Conservation (phyloP, 2,113 vertebrate genomes). For the Fregetta grallaria region DNA sequence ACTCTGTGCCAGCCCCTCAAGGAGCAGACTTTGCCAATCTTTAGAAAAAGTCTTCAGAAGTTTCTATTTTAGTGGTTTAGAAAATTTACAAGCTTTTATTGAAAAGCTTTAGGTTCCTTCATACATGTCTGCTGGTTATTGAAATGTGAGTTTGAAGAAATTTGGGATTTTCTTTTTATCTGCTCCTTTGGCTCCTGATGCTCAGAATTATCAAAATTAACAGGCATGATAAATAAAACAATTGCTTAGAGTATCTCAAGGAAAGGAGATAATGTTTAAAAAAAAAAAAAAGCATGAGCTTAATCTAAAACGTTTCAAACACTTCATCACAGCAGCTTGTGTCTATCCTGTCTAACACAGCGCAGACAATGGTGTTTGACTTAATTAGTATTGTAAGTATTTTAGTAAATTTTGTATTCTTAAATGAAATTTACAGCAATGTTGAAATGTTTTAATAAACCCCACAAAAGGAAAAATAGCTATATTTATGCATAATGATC, state of each 20-base stretch:
- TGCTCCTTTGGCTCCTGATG: not conserved
- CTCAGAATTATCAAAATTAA: not conserved
- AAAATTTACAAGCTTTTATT: not conserved
- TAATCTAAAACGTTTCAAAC: not conserved
- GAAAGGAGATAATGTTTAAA: not conserved
- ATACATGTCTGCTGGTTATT: not conserved
- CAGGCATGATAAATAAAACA: not conserved
- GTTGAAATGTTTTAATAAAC: not conserved
- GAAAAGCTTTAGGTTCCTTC: not conserved
- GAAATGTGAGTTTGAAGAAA: not conserved
- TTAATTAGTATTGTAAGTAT: not conserved
- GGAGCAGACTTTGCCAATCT: not conserved
- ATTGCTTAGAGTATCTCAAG: not conserved
- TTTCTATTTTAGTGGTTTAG: not conserved
- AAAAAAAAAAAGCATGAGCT: not conserved
- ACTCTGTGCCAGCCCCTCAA: not conserved
- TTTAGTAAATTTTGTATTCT: not conserved
- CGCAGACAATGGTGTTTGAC: not conserved
- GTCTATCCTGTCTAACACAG: not conserved
- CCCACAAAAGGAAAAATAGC: not conserved
- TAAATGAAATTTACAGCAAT: not conserved
- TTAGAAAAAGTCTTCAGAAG: not conserved
- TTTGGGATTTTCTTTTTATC: not conserved
- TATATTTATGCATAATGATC: not conserved
- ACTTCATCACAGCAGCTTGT: not conserved